Evolutionary conservation across 2,797 vertebrate species (phyloP).

Genomic region (Eulemur albifrons): DNA sequence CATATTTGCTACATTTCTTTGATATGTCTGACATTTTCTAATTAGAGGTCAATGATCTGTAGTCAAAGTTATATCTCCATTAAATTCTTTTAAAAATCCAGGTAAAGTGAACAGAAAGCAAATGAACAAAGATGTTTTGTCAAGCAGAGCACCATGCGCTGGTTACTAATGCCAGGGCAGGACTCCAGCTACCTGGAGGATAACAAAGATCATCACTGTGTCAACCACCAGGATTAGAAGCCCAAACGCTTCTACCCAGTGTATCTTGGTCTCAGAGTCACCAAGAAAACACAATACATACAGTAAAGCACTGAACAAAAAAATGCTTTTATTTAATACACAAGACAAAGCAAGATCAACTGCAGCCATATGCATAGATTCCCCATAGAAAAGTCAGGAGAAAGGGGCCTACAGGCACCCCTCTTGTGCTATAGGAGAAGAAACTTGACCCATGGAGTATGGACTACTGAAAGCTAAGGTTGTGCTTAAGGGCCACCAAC

Average conservation of each 20-base stretch:
- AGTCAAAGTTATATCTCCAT: not conserved
- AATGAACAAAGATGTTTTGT: not conserved
- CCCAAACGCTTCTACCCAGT: not conserved
- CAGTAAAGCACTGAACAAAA: not conserved
- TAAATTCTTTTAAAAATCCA: not conserved
- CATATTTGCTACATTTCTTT: not conserved
- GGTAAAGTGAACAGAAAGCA: not conserved
- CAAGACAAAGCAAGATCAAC: not conserved
- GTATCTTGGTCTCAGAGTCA: not conserved
- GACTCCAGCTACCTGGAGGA: not conserved
- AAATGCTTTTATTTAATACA: not conserved
- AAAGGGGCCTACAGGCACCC: accelerated
- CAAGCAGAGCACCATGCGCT: not conserved
- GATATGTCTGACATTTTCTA: not conserved
- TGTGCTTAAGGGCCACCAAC: not conserved
- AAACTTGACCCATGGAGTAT: not conserved
- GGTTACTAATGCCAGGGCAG: not conserved
- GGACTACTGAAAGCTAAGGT: not conserved
- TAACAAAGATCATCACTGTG: not conserved
- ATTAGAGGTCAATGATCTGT: not conserved
- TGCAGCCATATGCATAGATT: not conserved
- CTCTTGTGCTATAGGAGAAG: not conserved
- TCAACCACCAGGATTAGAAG: not conserved
- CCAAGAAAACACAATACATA: not conserved
- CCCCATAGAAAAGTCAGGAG: too few species aligned